A percentile compares a stretch with the other conserved stretches of the same genome.
Evolutionary conservation across 2,888 invertebrate species (phyloP).

Genomic region (Caenorhabditis wallacei): DNA sequence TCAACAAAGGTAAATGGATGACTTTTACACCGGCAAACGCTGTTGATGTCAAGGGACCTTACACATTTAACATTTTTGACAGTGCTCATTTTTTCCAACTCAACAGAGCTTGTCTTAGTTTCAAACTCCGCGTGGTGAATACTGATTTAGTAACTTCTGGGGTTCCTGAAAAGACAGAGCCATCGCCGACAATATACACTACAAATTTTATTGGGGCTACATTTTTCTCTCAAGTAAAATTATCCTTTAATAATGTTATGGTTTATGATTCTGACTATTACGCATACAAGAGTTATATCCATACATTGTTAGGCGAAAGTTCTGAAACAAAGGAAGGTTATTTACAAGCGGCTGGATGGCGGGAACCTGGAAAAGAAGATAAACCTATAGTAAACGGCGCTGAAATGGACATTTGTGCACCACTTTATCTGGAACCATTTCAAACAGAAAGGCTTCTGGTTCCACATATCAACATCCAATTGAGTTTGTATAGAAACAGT

Average conservation of each 20-base stretch:
- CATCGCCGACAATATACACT: not conserved
- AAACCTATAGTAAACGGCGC: not conserved
- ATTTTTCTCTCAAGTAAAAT: not conserved
- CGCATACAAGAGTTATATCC: slow-evolving; percentile 36
- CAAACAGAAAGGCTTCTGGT: too few relatives aligned
- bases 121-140: not conserved
- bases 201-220: slow-evolving; percentile 8
- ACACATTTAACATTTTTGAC: slow-evolving; percentile 3
- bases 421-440: slow-evolving; percentile 7
- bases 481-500: not conserved
- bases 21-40: slow-evolving; percentile 8
- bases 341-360: slow-evolving; percentile 27
- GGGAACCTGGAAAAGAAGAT: not conserved
- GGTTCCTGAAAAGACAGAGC: too few relatives aligned
- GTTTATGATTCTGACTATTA: slow-evolving; percentile 31
- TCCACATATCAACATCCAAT: too few relatives aligned
- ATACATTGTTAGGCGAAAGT: slow-evolving; percentile 21
- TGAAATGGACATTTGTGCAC: not conserved
- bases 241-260: slow-evolving; percentile 7
- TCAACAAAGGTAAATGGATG: too few relatives aligned
- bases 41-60: not conserved
- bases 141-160: too few relatives aligned
- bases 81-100: too few relatives aligned
- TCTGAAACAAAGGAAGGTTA: slow-evolving; percentile 5
- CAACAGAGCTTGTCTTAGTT: not conserved